Conservation (phyloP, 2,888 invertebrate genomes). For the Clunio marinus region DNA sequence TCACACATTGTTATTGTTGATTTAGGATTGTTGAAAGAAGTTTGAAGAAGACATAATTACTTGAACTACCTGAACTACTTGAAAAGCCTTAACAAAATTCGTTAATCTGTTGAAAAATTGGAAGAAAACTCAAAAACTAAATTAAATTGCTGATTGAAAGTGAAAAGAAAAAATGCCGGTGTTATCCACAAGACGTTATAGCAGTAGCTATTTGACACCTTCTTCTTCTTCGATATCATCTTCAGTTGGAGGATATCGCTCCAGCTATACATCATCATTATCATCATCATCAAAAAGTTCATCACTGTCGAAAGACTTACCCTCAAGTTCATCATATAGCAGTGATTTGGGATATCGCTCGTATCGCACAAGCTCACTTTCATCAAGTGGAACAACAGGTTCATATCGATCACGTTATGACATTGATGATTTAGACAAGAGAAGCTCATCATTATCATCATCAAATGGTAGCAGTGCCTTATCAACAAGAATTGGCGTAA, state of each 20-base stretch:
- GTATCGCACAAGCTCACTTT: not conserved
- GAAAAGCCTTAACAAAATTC: not conserved
- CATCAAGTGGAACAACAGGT: constrained; percentile 14
- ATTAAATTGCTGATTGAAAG: not conserved
- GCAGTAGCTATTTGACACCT: constrained; percentile 43
- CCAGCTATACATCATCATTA: constrained; percentile 44
- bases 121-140: not conserved
- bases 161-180: constrained; percentile 52
- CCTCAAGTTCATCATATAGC: constrained; percentile 15
- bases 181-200: constrained; percentile 51
- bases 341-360: constrained; percentile 18
- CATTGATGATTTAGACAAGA: constrained; percentile 14
- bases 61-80: too few species aligned
- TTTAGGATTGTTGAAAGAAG: constrained; percentile 27
- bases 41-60: not conserved
- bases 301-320: constrained; percentile 37
- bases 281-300: constrained; percentile 42
- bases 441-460: not conserved
- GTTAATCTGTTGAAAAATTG: not conserved
- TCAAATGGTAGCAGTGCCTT: too few species aligned
- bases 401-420: constrained; percentile 32
- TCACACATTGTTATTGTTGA: constrained; percentile 29
- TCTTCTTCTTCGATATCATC: constrained; percentile 49
- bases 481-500: constrained; percentile 38
- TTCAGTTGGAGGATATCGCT: constrained; percentile 44